Evolutionary conservation across 2,888 invertebrate genomes (phyloP), one percentile per base, ranked within the genome.

Genomic region (Punctoribates punctum): DNA sequence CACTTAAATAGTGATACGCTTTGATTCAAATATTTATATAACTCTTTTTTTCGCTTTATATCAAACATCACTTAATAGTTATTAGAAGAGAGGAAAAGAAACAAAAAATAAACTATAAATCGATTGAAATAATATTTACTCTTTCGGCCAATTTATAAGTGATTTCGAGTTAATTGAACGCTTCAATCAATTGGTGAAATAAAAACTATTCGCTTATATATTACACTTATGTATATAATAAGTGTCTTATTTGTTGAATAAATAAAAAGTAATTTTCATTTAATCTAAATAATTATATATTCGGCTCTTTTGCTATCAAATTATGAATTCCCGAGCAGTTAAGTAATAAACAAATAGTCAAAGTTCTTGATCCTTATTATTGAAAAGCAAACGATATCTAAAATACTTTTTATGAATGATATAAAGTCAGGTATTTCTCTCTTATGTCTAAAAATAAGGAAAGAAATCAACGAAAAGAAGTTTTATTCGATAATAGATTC

Each of bases 1-100:
- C 60, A 60, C 60, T 60, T 29, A 29, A 60, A 60, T 27, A 60
- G 27, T 29, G 60, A 60, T 60, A 29, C 60, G 23, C 27, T 60
- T 60, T 29, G 17, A 57, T 4, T 51, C 51, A 51, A 51, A 51
- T 51, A 20, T 51, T 51, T 51, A 20, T n/a, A 51, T 4, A 20
- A 34, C 8, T 5, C 8, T 51, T 51, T 51, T 51, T 3, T 20
- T 20, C 1, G 2, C 9, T 11, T 13, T 11, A 42, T 42, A 42
- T 51, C 20, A 20, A n/a, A 51, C 17, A 51, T 17, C 51, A 51
- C 51, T 42, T 51, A 48, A 48, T 20, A n/a, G 51, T n/a, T 51
- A 51, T 51, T 51, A 51, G 3, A 5, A 51, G 2, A 5, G n/a
- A 51, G 5, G 8, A 51, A 51, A 9, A 13, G 13, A 8, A 13